phyloP scores from a whole-genome alignment of 2,797 vertebrate genomes.

The Crocodylus rhombifer region DNA sequence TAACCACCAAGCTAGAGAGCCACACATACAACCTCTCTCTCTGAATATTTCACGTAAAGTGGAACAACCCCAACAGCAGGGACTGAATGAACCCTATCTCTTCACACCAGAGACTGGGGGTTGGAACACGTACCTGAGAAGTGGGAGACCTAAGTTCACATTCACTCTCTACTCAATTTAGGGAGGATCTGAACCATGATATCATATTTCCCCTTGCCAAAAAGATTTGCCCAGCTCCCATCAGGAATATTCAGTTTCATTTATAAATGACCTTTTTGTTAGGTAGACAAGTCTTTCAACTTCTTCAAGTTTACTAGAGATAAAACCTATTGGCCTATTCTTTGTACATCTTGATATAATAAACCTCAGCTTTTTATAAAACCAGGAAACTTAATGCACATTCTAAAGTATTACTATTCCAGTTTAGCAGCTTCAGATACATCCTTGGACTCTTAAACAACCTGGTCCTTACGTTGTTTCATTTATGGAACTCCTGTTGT shows the following conservation, averaged over 20 bases:
- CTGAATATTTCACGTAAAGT: no score
- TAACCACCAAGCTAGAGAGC: no score
- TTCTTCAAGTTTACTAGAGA: conserved; percentile 5
- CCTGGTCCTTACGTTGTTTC: conserved; percentile 26
- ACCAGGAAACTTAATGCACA: conserved; percentile 44
- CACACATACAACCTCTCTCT: no score
- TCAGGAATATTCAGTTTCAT: conserved; percentile 29
- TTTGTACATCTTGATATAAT: conserved; percentile 41
- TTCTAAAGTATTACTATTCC: conserved; percentile 68
- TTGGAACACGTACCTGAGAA: no score
- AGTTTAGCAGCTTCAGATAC: conserved; percentile 52
- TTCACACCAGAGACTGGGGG: no score
- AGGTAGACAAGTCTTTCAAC: not conserved
- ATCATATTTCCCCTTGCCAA: not conserved
- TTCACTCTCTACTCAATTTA: no score
- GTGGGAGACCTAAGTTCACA: no score
- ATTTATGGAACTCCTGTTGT: conserved; percentile 52
- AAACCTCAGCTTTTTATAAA: conserved; percentile 54
- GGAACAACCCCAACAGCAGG: no score
- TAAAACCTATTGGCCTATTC: conserved; percentile 50
- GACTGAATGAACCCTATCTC: no score
- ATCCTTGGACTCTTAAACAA: conserved; percentile 44
- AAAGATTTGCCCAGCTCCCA: conserved; percentile 19
- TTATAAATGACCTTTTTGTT: conserved; percentile 43
- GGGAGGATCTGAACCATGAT: not conserved